Evolutionary conservation across 2,888 invertebrate genomes (phyloP), one percentile per base, ranked within the genome.

Genomic region (Archaeoteleia sp.): DNA sequence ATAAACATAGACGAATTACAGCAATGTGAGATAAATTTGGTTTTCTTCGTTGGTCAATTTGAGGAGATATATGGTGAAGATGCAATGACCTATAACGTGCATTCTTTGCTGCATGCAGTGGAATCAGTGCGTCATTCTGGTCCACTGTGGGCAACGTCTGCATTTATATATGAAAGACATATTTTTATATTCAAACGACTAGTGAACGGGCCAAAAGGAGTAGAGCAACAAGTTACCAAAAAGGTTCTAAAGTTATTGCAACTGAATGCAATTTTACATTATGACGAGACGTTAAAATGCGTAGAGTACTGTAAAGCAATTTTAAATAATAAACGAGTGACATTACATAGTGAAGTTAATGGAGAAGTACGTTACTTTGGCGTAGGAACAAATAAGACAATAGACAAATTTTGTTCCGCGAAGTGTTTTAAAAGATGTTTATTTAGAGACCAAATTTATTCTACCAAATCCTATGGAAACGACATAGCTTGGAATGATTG

Each of bases 81-180:
- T 23, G 20, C 25, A 1, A 45, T 57, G 63, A 57, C 55, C 3
- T 62, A 30, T 35, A 54, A 62, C 42, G 43, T 49, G 1, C 40
- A 40, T 17, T 13, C 23, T 0, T n/a, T 62, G 7, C 30, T 46
- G 10, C 62, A 62, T 23, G 13, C 20, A 4, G 40, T 46, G 2
- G 34, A 62, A 1, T 42, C 40, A 7, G 46, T 62, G 37, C 32
- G 40, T 7, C 23, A 39, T 2, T 27, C 39, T 10, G 61, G 53
- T 7, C 54, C 53, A 0, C 27, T 62, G 4, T 61, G 61, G 51
- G 39, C 39, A 6, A 46, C 51, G 2, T 60, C 60, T 7, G 12
- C 39, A 2, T 53, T 53, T 17, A 5, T 25, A 13, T 53, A 30
- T 23, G 54, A 48, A 60, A 43, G 43, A 5, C 4, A 13, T 1